Evolutionary conservation across 2,888 invertebrate species (phyloP), one percentile per base, ranked within the genome.

Genomic region (Drosophila fungiperda): DNA sequence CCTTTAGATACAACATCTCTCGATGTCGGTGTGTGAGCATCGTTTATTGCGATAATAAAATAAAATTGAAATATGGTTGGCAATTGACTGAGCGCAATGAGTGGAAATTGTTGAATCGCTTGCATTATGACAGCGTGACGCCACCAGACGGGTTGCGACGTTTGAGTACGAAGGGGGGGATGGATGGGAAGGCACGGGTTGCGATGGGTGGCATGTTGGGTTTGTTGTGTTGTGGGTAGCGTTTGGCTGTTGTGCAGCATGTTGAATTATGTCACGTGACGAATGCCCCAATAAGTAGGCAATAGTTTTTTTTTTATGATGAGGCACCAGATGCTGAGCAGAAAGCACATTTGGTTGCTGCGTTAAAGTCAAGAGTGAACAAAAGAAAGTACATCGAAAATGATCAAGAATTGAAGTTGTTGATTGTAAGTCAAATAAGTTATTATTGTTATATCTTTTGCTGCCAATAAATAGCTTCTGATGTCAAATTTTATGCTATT

Each of bases 31-130:
- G 57, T 36, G 71, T 40, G n/a, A 50, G 48, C 60, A 52, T 76
- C 70, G 58, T 78, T 70, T 72, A 64, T 71, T 75, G 72, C 71
- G 85, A 87, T 86, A 87, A 87, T 89, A 89, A 87, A 89, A 87
- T 87, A 81, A 89, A 87, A 87, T 89, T 89, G 86, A 89, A 89
- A 87, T 87, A 90, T 89, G 80, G 79, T 78, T 84, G 80, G 83
- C 89, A 87, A 88, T 89, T 86, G 89, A 80, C 76, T 78, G 79
- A 87, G 72, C 76, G 82, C 89, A 89, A 77, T 82, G 85, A 86
- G 83, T 87, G 88, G 89, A 89, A 89, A 87, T 82, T 83, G 79
- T 75, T 76, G 76, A 79, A 81, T 87, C 71, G 67, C 53, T 68
- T 65, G 62, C 61, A 75, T 67, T 84, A 74, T 82, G 74, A 62